Base-by-base conservation (phyloP, 1,140 invertebrate species). In the Diachasma alloeum region DNA sequence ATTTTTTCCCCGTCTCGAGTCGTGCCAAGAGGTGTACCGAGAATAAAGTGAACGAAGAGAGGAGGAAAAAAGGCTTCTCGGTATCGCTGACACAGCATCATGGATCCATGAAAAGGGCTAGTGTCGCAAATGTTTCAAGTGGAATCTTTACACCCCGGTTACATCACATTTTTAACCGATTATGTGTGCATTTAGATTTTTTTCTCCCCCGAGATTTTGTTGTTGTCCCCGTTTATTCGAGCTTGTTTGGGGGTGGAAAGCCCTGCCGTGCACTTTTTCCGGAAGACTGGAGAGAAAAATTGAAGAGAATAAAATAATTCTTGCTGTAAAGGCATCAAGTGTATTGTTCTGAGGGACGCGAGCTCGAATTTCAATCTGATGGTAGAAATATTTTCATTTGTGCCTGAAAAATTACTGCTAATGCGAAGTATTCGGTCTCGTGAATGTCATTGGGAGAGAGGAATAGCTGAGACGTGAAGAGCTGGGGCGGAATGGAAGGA, bases 1-100 rank as follows among this genome's bases (percentile, higher is more conserved):
- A 66, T 74, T 74, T 74, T 24, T 59, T 31, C 46, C 56, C 10
- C 44, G 70, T 37, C 15, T 76, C 37, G 53, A 77, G 44, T 19
- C 39, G 71, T 73, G 71, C 78, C 56, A 63, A 76, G 71, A 71
- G 74, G 59, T 67, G 24, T 63, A 63, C 24, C 59, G 59, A 63
- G 59, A 63, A 63, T 63, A 63, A 63, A 63, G 59, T 26, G 59
- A 31, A 63, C 6, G 59, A 59, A 37, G 59, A 74, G 71, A 81
- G 59, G 72, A 75, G 24, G 19, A 70, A 74, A 74, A 74, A 80
- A 76, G 83, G 83, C 80, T 74, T 81, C 59, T 74, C 11, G 44
- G 74, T 78, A 78, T 72, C 72, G 84, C 83, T 80, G 83, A 85
- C 81, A 80, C 83, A 85, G 84, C 83, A 83, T 69, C 66, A 26